Percentiles rank a stretch among this genome's conserved stretches.
Evolutionary conservation across 2,113 vertebrate genomes (phyloP).

Genomic region (Lonchura striata): DNA sequence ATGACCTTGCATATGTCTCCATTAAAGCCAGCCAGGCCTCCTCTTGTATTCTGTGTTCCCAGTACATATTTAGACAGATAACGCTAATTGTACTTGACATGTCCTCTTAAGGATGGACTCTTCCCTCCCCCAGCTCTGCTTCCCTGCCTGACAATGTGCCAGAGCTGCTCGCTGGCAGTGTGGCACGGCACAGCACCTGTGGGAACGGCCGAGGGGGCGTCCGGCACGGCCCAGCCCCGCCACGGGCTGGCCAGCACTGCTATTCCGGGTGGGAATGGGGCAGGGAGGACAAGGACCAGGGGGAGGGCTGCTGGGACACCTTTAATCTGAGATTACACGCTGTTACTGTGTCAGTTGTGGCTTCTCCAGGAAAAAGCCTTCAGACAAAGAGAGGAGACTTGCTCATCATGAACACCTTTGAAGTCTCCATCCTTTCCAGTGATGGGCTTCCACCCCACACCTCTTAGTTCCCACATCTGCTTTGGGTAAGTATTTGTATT

Average conservation of each 20-base stretch:
- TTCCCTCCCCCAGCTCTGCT: slow-evolving; percentile 66
- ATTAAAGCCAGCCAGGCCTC: slow-evolving; percentile 78
- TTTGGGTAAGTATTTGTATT: neutral
- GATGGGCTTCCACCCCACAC: neutral
- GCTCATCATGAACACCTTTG: neutral
- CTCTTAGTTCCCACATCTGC: neutral
- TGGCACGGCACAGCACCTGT: neutral
- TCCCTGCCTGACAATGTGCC: slow-evolving; percentile 57
- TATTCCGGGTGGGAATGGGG: fast-evolving
- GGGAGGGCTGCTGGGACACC: neutral
- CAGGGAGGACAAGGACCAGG: neutral
- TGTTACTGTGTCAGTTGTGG: neutral
- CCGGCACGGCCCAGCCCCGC: neutral
- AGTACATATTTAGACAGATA: slow-evolving; percentile 83
- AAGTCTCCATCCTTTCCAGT: neutral
- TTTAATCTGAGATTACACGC: slow-evolving; percentile 32
- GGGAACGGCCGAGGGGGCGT: fast-evolving
- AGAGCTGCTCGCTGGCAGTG: neutral
- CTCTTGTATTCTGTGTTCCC: slow-evolving; percentile 72
- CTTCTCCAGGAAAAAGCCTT: neutral
- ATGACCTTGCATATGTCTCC: slow-evolving; percentile 85
- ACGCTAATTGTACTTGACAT: slow-evolving; percentile 82
- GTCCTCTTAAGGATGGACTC: slow-evolving; percentile 78
- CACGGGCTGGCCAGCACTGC: fast-evolving
- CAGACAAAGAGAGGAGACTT: neutral